Evolutionary conservation across 2,797 vertebrate genomes (phyloP).

Genomic region (Falco cherrug): DNA sequence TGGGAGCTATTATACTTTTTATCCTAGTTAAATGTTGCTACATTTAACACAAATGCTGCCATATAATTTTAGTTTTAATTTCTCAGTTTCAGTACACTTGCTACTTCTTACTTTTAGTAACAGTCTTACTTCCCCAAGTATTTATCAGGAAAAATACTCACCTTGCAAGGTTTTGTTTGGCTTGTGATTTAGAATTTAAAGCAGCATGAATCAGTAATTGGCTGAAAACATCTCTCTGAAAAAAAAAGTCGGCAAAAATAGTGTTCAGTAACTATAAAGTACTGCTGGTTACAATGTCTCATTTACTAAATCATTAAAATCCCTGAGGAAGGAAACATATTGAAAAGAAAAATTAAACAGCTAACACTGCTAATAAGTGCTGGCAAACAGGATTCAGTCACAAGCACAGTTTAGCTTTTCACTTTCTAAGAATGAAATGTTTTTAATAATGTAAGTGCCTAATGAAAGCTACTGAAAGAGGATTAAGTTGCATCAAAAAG

Average conservation of each 20-base stretch:
- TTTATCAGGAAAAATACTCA: slow-evolving; percentile 60
- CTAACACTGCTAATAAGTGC: not conserved
- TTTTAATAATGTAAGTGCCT: not conserved
- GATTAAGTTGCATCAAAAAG: not conserved
- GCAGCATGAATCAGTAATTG: slow-evolving; percentile 90
- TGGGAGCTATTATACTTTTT: not conserved
- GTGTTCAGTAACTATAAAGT: not conserved
- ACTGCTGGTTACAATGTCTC: not conserved
- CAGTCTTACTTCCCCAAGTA: not conserved
- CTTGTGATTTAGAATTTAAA: slow-evolving; percentile 83
- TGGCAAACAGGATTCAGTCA: not conserved
- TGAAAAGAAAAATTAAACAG: not conserved
- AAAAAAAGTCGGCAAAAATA: not conserved
- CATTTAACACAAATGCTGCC: not conserved
- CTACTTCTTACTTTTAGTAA: not conserved
- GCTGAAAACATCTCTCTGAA: slow-evolving; percentile 93
- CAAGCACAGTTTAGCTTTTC: not conserved
- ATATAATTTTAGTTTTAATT: not conserved
- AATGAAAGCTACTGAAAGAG: not conserved
- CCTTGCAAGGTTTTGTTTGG: slow-evolving; percentile 87
- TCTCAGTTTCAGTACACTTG: not conserved
- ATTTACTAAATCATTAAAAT: not conserved
- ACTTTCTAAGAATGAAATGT: not conserved
- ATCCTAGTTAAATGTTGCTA: not conserved
- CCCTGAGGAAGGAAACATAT: not conserved